Base-by-base conservation (phyloP, 1,140 invertebrate genomes). In the Drosophila sulfurigaster region DNA sequence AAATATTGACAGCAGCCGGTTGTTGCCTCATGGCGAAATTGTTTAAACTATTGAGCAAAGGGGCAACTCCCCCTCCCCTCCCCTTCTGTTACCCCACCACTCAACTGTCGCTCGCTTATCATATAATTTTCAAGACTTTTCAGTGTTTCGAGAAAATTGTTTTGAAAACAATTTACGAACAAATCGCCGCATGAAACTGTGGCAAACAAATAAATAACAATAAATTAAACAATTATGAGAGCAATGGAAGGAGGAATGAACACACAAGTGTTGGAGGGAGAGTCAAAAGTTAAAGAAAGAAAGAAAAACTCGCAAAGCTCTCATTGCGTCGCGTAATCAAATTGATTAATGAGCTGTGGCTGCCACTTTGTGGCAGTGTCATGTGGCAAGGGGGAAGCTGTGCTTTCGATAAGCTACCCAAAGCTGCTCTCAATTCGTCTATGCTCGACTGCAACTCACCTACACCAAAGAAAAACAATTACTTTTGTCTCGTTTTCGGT, bases 191-290 rank as follows among this genome's bases (percentile, higher is more conserved):
- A 58, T 25, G 59, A 76, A 75, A 79, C 77, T 73, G 66, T 81
- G 72, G 58, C 75, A 81, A 88, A 70, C 60, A 79, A 83, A 89
- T 81, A 87, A 88, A 88, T 88, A 88, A 88, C 82, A 88, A 89
- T 89, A 88, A 88, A 88, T 88, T 89, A 89, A 88, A 88, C 83
- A 88, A 88, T 88, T 88, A 88, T 89, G 76, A 74, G 32, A 25
- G 54, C 4, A 15, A 20, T 48, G 20, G 10, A 46, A 28, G 3
- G 30, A 25, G 46, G 49, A 32, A 25, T 25, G 20, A 25, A 25
- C 3, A 25, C 20, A 15, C 5, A 30, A 30, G 28, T 16, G 46
- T 32, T 49, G 57, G 41, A 59, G 49, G 28, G 45, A 16, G 38
- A 43, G 54, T 69, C 71, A 74, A 74, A 62, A 68, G 65, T 56